phyloP scores from a whole-genome alignment of 2,113 vertebrate genomes.

The Ceyx margarethae region DNA sequence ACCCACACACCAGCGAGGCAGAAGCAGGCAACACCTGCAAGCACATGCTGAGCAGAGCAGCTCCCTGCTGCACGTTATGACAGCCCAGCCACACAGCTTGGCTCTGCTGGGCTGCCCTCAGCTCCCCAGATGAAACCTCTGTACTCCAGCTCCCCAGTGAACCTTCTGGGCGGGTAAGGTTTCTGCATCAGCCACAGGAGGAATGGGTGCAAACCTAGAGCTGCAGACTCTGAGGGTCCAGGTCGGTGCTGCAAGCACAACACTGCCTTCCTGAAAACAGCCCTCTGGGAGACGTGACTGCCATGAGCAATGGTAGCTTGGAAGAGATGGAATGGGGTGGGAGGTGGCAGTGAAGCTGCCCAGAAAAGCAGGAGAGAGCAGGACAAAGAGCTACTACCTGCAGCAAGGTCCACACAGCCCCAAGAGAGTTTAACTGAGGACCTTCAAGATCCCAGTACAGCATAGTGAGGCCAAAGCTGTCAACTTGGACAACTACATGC shows the following conservation, averaged over 20 bases:
- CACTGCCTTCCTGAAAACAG: background rate
- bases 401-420: background rate
- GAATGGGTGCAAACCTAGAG: background rate
- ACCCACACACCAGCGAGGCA: background rate
- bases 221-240: background rate
- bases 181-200: background rate
- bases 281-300: background rate
- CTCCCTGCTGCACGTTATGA: too few relatives aligned
- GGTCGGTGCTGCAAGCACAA: background rate
- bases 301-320: fast-evolving
- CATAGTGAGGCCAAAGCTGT: background rate
- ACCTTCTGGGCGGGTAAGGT: background rate
- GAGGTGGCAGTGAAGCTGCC: background rate
- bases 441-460: background rate
- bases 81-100: background rate
- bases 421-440: background rate
- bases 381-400: background rate
- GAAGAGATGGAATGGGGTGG: background rate
- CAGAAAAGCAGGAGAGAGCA: background rate
- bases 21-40: background rate
- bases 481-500: background rate
- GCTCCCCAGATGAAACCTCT: background rate
- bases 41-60: background rate
- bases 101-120: background rate
- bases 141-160: fast-evolving